Base-by-base conservation (phyloP, 2,888 invertebrate species). In the Tortrix viridana region DNA sequence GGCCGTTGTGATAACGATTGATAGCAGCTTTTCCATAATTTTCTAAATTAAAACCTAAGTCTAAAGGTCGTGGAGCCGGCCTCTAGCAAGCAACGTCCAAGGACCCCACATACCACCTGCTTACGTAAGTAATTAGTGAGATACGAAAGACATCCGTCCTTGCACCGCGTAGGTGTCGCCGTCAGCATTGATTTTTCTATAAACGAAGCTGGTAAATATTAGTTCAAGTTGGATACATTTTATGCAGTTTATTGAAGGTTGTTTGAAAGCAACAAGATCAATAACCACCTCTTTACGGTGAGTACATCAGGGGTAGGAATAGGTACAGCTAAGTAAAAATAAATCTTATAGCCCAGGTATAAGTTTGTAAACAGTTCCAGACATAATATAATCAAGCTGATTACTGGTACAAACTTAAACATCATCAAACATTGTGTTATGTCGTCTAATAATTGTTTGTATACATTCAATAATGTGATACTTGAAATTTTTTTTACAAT, bases 101-200 rank as follows among this genome's bases (percentile, higher is more conserved):
- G 80, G 76, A 72, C 76, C 72, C 44, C 12, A 20, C 46, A 20
- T n/a, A 37, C 43, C 5, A 41, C n/a, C 49, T 22, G 26, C 14
- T 56, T 16, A 19, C 20, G 46, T 44, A 37, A 53, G 53, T 60
- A 59, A 70, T 69, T 67, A 68, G 60, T 20, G 38, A 3, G 6
- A 37, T 50, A 37, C 19, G 19, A 32, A 14, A 37, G 20, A 41
- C 22, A 22, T 16, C 16, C 4, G 22, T 7, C 20, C 22, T 41
- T 53, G 6, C 26, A 9, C 46, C 14, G 18, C 41, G 44, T 46
- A 54, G 64, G 69, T 71, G 67, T 57, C 67, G 52, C 58, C 61
- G 50, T 64, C 69, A 41, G 71, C 85, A 88, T 87, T 84, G 87
- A 87, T 86, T 88, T 88, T 87, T 84, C 81, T 70, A 77, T 81